These are phyloP conservation scores for Antheraea yamamai DNA, from an alignment of 2,888 invertebrate species.

Conservation along the genomic window DNA sequence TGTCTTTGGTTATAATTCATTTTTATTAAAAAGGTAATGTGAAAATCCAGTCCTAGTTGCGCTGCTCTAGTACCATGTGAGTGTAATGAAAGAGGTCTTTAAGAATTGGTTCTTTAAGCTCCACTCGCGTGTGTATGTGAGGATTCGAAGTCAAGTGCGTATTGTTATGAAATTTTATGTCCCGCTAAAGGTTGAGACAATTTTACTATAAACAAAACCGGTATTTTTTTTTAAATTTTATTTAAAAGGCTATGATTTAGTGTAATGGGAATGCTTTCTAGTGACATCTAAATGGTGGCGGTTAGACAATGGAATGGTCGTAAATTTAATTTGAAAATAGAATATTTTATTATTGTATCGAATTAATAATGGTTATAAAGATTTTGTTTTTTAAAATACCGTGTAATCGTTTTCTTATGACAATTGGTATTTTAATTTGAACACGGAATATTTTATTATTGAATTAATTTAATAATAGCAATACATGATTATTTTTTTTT, in stretches of 20 bases:
- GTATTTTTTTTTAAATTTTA: constrained; percentile 53
- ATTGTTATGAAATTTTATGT: constrained; percentile 67
- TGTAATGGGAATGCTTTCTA: constrained; percentile 69
- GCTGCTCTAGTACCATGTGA: constrained; percentile 24
- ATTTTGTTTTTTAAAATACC: neutral
- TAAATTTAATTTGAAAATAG: constrained; percentile 51
- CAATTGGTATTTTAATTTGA: neutral
- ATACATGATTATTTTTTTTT: no score
- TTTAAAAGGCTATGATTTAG: constrained; percentile 59
- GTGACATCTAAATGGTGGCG: constrained; percentile 58
- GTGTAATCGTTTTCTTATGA: neutral
- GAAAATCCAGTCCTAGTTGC: constrained; percentile 43
- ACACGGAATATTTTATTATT: no score
- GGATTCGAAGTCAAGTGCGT: constrained; percentile 71
- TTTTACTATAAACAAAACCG: constrained; percentile 54
- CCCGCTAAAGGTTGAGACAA: constrained; percentile 69
- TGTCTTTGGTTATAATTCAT: constrained; percentile 71
- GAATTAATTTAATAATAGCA: no score
- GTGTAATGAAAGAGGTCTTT: neutral
- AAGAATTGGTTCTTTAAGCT: constrained; percentile 32
- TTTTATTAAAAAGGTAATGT: constrained; percentile 50
- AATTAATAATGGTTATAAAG: constrained; percentile 1
- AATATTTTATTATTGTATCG: constrained; percentile 21
- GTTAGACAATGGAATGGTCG: constrained; percentile 62
- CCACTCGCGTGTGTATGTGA: constrained; percentile 55